Base-by-base conservation (phyloP, 2,113 vertebrate species). In the Istiophorus platypterus region DNA sequence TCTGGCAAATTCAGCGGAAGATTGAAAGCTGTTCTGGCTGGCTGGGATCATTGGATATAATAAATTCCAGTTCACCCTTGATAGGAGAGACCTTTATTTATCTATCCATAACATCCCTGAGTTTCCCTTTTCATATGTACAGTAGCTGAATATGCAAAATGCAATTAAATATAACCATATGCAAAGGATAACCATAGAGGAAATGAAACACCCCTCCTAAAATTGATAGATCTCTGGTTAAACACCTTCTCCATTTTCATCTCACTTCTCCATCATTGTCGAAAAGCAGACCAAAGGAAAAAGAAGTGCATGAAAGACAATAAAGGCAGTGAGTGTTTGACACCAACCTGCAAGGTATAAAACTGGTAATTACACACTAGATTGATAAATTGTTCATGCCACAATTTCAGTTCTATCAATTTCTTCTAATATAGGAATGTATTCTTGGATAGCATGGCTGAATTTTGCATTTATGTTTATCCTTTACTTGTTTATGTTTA, bases 61-160 rank as follows among this genome's bases (percentile, higher is more conserved):
- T 47, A 75, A 74, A 86, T 71, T 66, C 51, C 13, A 63, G 64
- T 3, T 61, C 26, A 65, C 13, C 49, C 31, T 31, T 52, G 67
- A 66, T 34, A 65, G 45, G 31, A 72, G 39, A 74, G 22, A 39
- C n/a, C 24, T 73, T 69, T 62, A 65, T 73, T 59, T 57, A 72
- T 7, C 31, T 42, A 22, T 47, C 49, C 17, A 22, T 17, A 57
- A 62, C 5, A 71, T 64, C 69, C 24, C 17, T 8, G 15, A 45
- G 29, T 54, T 76, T 41, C 2, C 0, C 2, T 54, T 82, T 82
- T n/a, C 54, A 79, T 67, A 22, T 54, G 20, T 45, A 26, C 12
- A 29, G 34, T 67, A 70, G 79, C 61, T 86, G 42, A 81, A 82
- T 57, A 87, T 75, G 64, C 61, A 70, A 83, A 80, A 76, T 56